Base-by-base conservation (phyloP, 2,888 invertebrate species). In the Deilephila porcellus region DNA sequence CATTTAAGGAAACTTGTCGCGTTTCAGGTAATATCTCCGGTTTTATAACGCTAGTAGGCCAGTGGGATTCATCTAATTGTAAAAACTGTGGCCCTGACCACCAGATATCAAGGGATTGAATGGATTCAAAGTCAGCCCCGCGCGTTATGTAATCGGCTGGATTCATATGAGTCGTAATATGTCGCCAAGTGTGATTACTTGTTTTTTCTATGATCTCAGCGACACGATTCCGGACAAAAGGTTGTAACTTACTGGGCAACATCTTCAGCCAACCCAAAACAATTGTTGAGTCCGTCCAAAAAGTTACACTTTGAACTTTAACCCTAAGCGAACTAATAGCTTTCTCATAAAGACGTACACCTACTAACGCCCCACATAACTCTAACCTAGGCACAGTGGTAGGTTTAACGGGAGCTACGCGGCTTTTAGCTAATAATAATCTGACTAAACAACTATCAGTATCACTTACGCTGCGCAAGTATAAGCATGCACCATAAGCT, bases 241-340 rank as follows among this genome's bases (percentile, higher is more conserved):
- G 32, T 32, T 32, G 32, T 60, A 56, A n/a, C n/a, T 56, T 56
- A n/a, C 17, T 56, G 19, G 56, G n/a, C 17, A 60, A 25, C 60
- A 60, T 60, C 25, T 20, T 60, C 25, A 60, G 20, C 60, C 60
- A 60, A 60, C 60, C 60, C 11, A 60, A 60, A 11, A 60, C 60
- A 25, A 60, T 25, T 29, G 29, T 60, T 25, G 60, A 60, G 29
- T 60, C 60, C 14, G 60, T 60, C 60, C 60, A 60, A 60, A 29
- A 60, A 60, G 29, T 29, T 60, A 60, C 60, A 29, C 29, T 60
- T 5, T 8, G 11, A 17, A 29, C 14, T 60, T 60, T 25, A 60
- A 11, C 17, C 8, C 60, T 8, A 60, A 60, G 60, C 29, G 60
- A 29, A 29, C 14, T 29, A n/a, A 14, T 60, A 14, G 29, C 60